Base-by-base conservation (phyloP, 1,140 invertebrate genomes). In the Caligus rogercresseyi region DNA sequence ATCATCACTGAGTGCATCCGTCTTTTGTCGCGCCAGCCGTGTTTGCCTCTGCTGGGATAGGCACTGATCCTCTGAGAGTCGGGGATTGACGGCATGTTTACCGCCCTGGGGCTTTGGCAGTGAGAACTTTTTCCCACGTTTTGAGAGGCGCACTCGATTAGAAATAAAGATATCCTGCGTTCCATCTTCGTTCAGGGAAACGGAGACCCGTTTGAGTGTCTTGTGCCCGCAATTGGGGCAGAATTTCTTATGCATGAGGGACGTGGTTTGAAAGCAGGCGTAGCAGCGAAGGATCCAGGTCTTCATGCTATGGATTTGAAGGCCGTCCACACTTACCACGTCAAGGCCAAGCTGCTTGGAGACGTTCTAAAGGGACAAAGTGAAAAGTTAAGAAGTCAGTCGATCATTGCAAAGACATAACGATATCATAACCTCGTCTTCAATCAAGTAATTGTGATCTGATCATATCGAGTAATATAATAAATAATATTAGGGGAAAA, bases 141-240 rank as follows among this genome's bases (percentile, higher is more conserved):
- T 76, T n/a, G 83, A 84, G 4, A 94, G 74, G n/a, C 82, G 83
- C 70, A 80, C 83, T 25, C 80, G 76, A 3, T 78, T 81, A 69
- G 92, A 94, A 59, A 96, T 86, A 71, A 90, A 86, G 69, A 95
- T 86, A 61, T 81, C 74, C 74, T 87, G 81, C 66, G 84, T 82
- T 1, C 94, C 94, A 70, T 94, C 81, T 67, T 87, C 83, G 72
- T 94, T 85, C 21, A 96, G 73, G 54, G 85, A 86, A 1, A 95
- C 85, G 2, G 84, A 81, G 3, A 97, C 89, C 70, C 87, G 83
- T 72, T 91, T 93, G 13, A 98, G 74, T 0, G 91, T 93, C 69
- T 87, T 83, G 72, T 96, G 85, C 19, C 94, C 94, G 77, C 94
- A 98, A 68, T 86, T 81, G 0, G 88, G 89, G 75, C 94, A 98